A percentile compares a stretch with the other conserved stretches of the same genome.
phyloP scores from a whole-genome alignment of 2,888 invertebrate genomes.

The Sthenelais limicola region DNA sequence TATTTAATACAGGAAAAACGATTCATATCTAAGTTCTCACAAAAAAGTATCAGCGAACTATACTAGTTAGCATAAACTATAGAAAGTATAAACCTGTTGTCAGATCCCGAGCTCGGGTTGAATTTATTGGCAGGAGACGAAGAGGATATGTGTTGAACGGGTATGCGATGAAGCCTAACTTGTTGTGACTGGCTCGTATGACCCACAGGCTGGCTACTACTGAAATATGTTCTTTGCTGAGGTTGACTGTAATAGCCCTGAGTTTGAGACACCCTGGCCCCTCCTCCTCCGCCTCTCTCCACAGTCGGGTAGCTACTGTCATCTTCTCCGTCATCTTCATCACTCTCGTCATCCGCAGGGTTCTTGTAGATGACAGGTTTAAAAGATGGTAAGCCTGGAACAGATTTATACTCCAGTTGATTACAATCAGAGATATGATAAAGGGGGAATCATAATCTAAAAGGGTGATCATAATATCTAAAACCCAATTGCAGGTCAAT shows the following conservation, averaged over 20 bases:
- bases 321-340: slow-evolving; percentile 17
- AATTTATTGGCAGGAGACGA: too few species aligned
- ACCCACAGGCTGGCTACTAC: not conserved
- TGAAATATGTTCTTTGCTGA: not conserved
- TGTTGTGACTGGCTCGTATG: not conserved
- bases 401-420: not conserved
- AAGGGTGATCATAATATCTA: too few species aligned
- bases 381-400: slow-evolving; percentile 38
- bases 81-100: too few species aligned
- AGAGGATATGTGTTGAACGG: slow-evolving; percentile 16
- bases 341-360: not conserved
- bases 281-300: too few species aligned
- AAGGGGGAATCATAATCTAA: too few species aligned
- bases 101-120: too few species aligned
- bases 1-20: too few species aligned
- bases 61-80: too few species aligned
- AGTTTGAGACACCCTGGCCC: not conserved
- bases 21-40: too few species aligned
- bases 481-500: too few species aligned
- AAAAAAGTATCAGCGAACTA: too few species aligned
- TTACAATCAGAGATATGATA: too few species aligned
- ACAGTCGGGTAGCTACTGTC: not conserved
- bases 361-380: slow-evolving; percentile 39
- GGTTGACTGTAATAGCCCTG: slow-evolving; percentile 8
- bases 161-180: not conserved